Percentiles rank a stretch among this genome's conserved stretches.
Evolutionary conservation across 2,113 vertebrate genomes (phyloP).

Genomic region (Ia io): DNA sequence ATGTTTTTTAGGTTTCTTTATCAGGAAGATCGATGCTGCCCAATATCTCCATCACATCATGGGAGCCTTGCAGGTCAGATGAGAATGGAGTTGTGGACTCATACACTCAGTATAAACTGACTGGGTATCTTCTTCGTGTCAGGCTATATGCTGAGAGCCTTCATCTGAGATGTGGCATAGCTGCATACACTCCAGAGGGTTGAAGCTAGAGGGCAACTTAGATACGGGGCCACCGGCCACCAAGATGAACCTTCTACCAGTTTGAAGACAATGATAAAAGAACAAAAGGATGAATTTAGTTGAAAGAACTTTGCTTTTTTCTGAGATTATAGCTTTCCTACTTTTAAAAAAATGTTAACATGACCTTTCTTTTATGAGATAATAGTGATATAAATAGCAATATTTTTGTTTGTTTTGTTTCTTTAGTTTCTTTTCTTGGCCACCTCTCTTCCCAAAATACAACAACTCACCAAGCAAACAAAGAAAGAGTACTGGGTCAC

Average conservation of each 20-base stretch:
- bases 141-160: background rate
- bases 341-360: background rate
- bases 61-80: background rate
- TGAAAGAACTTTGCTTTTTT: background rate
- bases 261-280: background rate
- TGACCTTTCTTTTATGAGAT: background rate
- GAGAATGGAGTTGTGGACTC: background rate
- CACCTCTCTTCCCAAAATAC: background rate
- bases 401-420: background rate
- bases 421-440: background rate
- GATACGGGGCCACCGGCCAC: background rate
- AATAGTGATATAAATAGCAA: background rate
- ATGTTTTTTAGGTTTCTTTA: background rate
- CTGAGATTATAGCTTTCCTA: background rate
- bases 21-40: background rate
- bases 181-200: background rate
- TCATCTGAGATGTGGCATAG: rapidly evolving
- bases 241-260: background rate
- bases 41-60: no score
- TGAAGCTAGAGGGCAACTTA: background rate
- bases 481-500: background rate
- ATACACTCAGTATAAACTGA: background rate
- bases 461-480: background rate
- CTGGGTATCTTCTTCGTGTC: background rate
- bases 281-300: background rate